Evolutionary conservation across 2,888 invertebrate genomes (phyloP).

Genomic region (Alsophila aescularia): DNA sequence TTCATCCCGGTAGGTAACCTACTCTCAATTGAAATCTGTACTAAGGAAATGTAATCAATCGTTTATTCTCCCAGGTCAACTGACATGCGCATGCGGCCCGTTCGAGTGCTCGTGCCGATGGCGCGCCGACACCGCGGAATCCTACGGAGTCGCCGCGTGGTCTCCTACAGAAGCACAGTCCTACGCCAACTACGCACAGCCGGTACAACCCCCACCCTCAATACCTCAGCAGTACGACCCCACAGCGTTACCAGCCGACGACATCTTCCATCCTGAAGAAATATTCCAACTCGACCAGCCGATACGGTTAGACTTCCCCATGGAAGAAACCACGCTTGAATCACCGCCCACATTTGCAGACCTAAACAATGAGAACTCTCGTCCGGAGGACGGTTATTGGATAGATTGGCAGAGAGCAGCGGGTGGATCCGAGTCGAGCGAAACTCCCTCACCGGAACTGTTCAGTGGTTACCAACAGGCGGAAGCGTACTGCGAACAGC

Average conservation of each 20-base stretch:
- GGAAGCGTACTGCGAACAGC: constrained; percentile 72
- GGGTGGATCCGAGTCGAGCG: constrained; percentile 79
- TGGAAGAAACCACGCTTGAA: constrained; percentile 78
- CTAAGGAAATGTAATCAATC: neutral
- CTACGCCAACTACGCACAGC: constrained; percentile 64
- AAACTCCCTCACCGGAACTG: constrained; percentile 84
- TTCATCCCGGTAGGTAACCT: too few species aligned
- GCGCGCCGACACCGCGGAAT: constrained; percentile 66
- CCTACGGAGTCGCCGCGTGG: constrained; percentile 67
- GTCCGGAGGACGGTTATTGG: constrained; percentile 85
- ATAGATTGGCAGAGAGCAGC: constrained; percentile 82
- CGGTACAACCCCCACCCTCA: constrained; percentile 56
- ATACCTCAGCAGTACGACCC: constrained; percentile 84
- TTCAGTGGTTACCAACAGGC: constrained; percentile 73
- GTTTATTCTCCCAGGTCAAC: constrained; percentile 72
- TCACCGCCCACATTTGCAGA: constrained; percentile 90
- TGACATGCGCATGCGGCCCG: constrained; percentile 89
- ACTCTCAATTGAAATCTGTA: neutral
- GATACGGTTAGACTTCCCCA: constrained; percentile 85
- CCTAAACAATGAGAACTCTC: constrained; percentile 88
- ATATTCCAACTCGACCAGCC: constrained; percentile 91
- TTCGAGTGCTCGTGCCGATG: constrained; percentile 89
- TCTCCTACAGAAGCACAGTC: constrained; percentile 61
- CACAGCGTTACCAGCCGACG: constrained; percentile 84
- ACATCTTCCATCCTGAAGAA: constrained; percentile 90